Base-by-base conservation (phyloP, 2,797 vertebrate species). In the Triplophysa bombifrons region DNA sequence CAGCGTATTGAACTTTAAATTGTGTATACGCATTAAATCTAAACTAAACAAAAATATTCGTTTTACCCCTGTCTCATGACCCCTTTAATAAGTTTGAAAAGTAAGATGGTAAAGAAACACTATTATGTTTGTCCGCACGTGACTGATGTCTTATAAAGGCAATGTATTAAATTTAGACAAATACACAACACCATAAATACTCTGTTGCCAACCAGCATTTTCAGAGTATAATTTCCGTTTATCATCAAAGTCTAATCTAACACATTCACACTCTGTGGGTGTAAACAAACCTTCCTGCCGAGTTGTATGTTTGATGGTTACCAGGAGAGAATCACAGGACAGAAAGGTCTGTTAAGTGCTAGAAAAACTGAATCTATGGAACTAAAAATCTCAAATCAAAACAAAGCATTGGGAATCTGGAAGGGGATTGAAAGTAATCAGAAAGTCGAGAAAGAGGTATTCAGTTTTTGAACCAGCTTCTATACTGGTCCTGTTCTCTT, bases 281-380 rank as follows among this genome's bases (percentile, higher is more conserved):
- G 68, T 60, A 34, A 41, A 48, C 46, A 71, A 65, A 30, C 1
- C 20, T 48, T 65, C 69, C 76, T 12, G 58, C 75, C 27, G 76
- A 12, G 34, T 3, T 16, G 34, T 65, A 1, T 53, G 50, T 78
- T 71, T 79, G 60, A 72, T 79, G 69, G 68, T 79, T 55, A 55
- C 60, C 16, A 65, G 68, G 30, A 64, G 22, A 63, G 30, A 74
- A 68, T 76, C 55, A 69, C 44, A 78, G 64, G 44, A 46, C 46
- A 53, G 50, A 76, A 83, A 83, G 76, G 72, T 80, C 76, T 75
- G 1, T 53, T 63, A 69, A 51, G 56, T 25, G 30, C 48, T n/a
- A n/a, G 14, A 55, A 55, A 46, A 27, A 3, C 6, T 3, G 70
- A 78, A 78, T 27, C 60, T 72, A 55, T 79, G 20, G 17, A 72